Conservation (phyloP, 1,140 invertebrate genomes). For the Dreissena polymorpha region DNA sequence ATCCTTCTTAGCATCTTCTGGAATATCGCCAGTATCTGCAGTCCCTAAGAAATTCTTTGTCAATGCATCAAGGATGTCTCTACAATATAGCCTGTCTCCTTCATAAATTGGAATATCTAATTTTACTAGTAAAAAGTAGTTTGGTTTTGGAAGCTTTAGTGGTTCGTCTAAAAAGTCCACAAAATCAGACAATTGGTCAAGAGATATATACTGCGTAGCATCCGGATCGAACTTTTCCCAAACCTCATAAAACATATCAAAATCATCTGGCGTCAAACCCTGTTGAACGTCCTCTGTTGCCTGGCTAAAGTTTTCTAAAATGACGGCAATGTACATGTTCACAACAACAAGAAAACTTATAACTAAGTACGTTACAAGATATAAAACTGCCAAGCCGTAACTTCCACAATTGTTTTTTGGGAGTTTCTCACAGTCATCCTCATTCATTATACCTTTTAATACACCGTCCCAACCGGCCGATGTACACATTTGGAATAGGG, state of each 20-base stretch:
- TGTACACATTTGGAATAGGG: conserved; percentile 99
- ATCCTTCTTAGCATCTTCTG: conserved; percentile 84
- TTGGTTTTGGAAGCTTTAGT: conserved; percentile 95
- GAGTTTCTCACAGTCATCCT: conserved; percentile 84
- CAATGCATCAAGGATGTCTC: conserved; percentile 97
- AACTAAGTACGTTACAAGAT: conserved; percentile 96
- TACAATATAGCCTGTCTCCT: conserved; percentile 97
- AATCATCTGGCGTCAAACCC: conserved; percentile 98
- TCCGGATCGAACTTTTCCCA: conserved; percentile 99
- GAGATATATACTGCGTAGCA: conserved; percentile 97
- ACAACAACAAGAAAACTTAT: conserved; percentile 99
- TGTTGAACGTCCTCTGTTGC: conserved; percentile 99
- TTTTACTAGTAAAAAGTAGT: conserved; percentile 99
- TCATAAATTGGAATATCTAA: conserved; percentile 99
- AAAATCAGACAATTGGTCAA: conserved; percentile 96
- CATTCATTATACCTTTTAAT: conserved; percentile 96
- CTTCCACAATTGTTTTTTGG: conserved; percentile 94
- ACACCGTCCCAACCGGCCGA: conserved; percentile 98
- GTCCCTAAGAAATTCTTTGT: conserved; percentile 97
- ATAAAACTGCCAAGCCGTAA: conserved; percentile 95
- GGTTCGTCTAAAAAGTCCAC: conserved; percentile 87
- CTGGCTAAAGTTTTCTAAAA: conserved; percentile 98
- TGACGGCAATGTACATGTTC: conserved; percentile 99
- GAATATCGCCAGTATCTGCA: conserved; percentile 79
- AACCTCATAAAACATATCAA: conserved; percentile 99